Evolutionary conservation across 2,888 invertebrate species (phyloP).

Genomic region (Phlogophora meticulosa): DNA sequence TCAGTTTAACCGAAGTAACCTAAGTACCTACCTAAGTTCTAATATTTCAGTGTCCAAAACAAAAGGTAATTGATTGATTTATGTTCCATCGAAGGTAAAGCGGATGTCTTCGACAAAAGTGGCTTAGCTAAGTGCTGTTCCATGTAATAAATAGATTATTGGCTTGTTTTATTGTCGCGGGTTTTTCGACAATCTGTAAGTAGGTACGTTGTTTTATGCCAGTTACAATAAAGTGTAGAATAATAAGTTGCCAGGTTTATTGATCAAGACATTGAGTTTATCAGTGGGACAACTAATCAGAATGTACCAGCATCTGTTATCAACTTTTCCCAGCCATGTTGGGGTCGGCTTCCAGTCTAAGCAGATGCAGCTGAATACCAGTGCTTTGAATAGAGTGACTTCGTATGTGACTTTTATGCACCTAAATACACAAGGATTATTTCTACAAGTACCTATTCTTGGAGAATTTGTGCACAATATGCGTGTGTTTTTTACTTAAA

Average conservation of each 20-base stretch:
- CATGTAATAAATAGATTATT: slow-evolving; percentile 50
- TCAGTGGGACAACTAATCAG: neutral
- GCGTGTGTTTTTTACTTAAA: too few relatives aligned
- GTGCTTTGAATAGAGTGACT: too few relatives aligned
- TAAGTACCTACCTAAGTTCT: slow-evolving; percentile 9
- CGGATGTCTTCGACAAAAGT: slow-evolving; percentile 40
- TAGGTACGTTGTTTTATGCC: slow-evolving; percentile 30
- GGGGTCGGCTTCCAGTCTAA: too few relatives aligned
- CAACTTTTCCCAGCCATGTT: too few relatives aligned
- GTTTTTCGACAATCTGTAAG: slow-evolving; percentile 35
- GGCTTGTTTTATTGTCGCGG: slow-evolving; percentile 29
- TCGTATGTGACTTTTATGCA: too few relatives aligned
- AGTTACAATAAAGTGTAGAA: slow-evolving; percentile 3
- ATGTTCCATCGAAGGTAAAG: slow-evolving; percentile 48
- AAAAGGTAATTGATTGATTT: slow-evolving; percentile 59
- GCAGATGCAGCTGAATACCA: too few relatives aligned
- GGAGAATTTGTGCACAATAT: too few relatives aligned
- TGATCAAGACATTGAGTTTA: neutral
- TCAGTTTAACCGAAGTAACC: too few relatives aligned
- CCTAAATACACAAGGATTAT: too few relatives aligned
- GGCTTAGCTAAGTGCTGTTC: slow-evolving; percentile 53
- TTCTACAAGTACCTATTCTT: too few relatives aligned
- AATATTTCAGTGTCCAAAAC: slow-evolving; percentile 60
- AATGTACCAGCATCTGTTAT: too few relatives aligned
- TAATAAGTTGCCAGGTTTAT: slow-evolving; percentile 3